Base-by-base conservation (phyloP, 1,140 invertebrate genomes). In the Caenorhabditis brenneri region DNA sequence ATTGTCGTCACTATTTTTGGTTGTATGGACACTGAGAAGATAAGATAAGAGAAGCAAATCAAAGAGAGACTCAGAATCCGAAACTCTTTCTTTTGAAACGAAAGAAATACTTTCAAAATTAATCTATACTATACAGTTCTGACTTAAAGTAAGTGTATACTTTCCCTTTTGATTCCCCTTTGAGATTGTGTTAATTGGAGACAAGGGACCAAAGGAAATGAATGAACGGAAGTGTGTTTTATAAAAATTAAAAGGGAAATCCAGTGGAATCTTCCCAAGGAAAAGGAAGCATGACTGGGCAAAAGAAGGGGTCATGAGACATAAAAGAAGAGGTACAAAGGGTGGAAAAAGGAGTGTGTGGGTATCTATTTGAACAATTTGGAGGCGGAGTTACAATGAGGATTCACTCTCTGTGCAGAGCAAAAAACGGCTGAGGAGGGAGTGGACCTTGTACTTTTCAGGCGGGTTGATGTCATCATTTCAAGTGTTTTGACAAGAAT, bases 321-420 rank as follows among this genome's bases (percentile, higher is more conserved):
- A 29, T 27, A 29, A 2, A 29, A n/a, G 53, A 55, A 55, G 24
- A 55, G 10, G 24, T 10, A 55, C 2, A n/a, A 55, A 12, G 12
- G 27, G 53, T 27, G 22, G 7, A 12, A 27, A 15, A 27, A 15
- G 24, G 24, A 9, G 65, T 22, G 65, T 42, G 65, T 27, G 65
- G 65, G 65, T 74, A 74, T 74, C 65, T 74, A 27, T 74, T 74
- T 74, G 65, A 74, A 74, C 65, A 74, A 74, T 42, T 55, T 24
- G 33, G 19, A 36, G 65, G 65, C 65, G 65, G 65, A 42, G 36
- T 46, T 42, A 42, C 22, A 55, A 27, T 9, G 24, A 24, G 53
- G 12, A 36, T 15, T 36, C 19, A 22, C 31, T n/a, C 31, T 19
- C 16, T 36, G 29, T 74, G 65, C 36, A 36, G n/a, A 2, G n/a